Conservation (phyloP, 2,113 vertebrate genomes). For the Balaenoptera acutorostrata region DNA sequence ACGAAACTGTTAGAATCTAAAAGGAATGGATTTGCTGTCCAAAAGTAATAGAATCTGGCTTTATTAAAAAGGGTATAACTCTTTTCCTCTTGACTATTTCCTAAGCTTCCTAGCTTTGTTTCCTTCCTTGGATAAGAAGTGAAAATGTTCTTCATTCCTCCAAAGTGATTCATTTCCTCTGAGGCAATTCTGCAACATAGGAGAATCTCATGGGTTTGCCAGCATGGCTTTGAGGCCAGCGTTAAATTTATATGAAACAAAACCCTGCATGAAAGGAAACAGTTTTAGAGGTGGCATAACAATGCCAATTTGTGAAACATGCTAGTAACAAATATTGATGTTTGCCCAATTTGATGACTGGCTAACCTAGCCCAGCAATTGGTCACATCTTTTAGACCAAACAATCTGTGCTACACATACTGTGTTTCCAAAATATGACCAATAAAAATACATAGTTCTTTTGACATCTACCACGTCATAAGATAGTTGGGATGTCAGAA, state of each 20-base stretch:
- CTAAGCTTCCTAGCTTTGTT: neutral
- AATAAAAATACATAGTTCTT: neutral
- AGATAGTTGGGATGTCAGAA: neutral
- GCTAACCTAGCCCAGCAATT: neutral
- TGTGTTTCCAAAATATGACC: neutral
- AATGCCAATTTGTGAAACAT: neutral
- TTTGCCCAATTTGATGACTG: neutral
- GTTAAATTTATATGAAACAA: neutral
- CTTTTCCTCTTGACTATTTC: neutral
- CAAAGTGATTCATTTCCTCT: conserved; percentile 6
- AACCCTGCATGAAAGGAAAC: neutral
- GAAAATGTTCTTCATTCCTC: neutral
- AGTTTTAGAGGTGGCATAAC: neutral
- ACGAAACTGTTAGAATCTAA: neutral
- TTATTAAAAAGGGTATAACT: neutral
- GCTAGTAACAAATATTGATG: neutral
- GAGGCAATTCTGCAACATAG: neutral
- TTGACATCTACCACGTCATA: neutral
- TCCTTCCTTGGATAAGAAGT: neutral
- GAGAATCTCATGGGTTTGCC: neutral
- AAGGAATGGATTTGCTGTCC: neutral
- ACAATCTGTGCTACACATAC: neutral
- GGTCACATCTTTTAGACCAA: neutral
- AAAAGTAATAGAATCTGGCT: neutral
- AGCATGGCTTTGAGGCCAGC: neutral